These are phyloP conservation scores for Callinectes sapidus DNA, from an alignment of 2,888 invertebrate species.

Conservation along the genomic window DNA sequence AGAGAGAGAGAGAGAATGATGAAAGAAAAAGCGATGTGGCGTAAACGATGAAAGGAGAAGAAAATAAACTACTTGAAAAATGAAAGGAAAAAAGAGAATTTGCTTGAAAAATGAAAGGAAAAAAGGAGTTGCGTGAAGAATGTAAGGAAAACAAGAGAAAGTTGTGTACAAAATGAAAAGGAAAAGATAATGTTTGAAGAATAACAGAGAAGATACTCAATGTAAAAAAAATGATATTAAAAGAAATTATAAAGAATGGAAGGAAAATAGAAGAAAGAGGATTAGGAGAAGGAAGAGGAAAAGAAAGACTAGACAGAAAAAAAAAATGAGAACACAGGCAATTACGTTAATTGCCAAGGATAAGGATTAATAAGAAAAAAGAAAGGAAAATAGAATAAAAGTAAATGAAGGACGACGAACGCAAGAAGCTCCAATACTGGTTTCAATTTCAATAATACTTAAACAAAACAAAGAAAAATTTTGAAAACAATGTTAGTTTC, in stretches of 20 bases:
- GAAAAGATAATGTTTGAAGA: background rate
- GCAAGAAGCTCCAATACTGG: background rate
- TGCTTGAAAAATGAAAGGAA: background rate
- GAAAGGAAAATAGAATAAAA: background rate
- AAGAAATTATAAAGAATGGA: background rate
- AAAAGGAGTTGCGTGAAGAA: background rate
- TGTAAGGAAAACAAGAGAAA: background rate
- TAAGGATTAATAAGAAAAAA: background rate
- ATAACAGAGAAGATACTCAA: background rate
- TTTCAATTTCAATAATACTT: background rate
- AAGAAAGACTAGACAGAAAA: background rate
- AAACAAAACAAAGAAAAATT: constrained; percentile 77
- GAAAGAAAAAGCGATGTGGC: background rate
- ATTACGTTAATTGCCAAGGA: background rate
- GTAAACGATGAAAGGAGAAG: background rate
- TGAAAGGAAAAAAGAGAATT: background rate
- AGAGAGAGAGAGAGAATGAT: background rate
- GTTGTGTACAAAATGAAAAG: background rate
- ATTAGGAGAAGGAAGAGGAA: background rate
- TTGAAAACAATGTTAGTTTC: background rate
- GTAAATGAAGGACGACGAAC: background rate
- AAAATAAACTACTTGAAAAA: background rate
- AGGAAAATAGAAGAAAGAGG: background rate
- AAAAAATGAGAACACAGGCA: background rate
- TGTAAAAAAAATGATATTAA: background rate